Conservation (phyloP, 1,140 invertebrate species). For the Magallana gigas region DNA sequence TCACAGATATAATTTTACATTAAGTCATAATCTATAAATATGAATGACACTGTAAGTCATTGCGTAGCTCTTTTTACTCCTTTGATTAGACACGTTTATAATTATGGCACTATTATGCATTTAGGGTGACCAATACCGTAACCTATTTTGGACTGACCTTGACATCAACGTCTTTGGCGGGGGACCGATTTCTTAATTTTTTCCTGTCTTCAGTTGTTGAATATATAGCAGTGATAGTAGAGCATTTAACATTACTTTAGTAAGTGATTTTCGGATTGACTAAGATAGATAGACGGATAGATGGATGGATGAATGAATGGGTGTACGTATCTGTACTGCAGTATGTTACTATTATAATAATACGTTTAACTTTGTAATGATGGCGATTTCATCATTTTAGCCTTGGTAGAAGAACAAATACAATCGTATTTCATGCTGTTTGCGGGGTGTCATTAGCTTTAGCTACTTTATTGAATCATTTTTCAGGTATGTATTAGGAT, state of each 20-base stretch:
- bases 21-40: neutral
- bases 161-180: slow-evolving; percentile 72
- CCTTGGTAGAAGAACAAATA: slow-evolving; percentile 2
- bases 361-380: too few species aligned
- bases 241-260: neutral
- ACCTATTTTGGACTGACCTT: slow-evolving; percentile 77
- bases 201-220: slow-evolving; percentile 72
- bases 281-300: too few species aligned
- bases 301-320: too few species aligned
- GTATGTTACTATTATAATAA: too few species aligned
- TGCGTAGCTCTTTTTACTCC: neutral
- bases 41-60: neutral
- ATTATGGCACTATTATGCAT: neutral
- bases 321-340: too few species aligned
- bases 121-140: slow-evolving; percentile 73
- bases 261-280: neutral
- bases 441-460: neutral
- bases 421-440: neutral
- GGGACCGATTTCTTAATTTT: slow-evolving; percentile 72
- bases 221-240: slow-evolving; percentile 67
- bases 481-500: neutral
- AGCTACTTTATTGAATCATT: neutral
- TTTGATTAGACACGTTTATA: neutral
- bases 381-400: neutral
- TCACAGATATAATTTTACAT: neutral